These are phyloP conservation scores for Latrodectus geometricus DNA, from an alignment of 1,140 invertebrate genomes.

Conservation along the genomic window DNA sequence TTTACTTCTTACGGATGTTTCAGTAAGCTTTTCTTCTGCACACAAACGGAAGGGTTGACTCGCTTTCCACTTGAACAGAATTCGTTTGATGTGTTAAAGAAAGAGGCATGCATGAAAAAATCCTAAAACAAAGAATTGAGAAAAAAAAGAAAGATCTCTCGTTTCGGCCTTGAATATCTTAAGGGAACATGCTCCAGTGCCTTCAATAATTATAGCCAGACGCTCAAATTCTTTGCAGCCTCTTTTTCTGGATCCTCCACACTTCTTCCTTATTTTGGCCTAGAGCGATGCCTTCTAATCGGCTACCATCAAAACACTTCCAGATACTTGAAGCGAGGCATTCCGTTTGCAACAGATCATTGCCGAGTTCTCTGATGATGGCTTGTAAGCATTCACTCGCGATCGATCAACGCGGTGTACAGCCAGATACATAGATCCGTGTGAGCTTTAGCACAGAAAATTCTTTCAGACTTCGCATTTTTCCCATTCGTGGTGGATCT, in stretches of 20 bases:
- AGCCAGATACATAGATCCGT: too few species aligned
- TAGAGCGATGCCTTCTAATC: background rate
- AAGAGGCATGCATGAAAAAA: constrained; percentile 42
- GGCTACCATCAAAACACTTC: constrained; percentile 13
- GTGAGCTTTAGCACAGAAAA: too few species aligned
- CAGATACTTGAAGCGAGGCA: constrained; percentile 27
- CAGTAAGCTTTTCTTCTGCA: too few species aligned
- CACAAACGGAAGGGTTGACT: too few species aligned
- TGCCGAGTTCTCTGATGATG: too few species aligned
- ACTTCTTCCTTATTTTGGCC: constrained; percentile 35
- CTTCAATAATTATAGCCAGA: constrained; percentile 33
- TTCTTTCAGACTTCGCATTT: too few species aligned
- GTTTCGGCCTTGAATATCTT: constrained; percentile 28
- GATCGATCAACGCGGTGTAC: too few species aligned
- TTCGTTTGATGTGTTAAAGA: background rate
- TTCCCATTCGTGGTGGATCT: too few species aligned
- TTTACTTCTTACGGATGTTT: too few species aligned
- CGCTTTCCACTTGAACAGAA: too few species aligned
- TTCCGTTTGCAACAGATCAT: background rate
- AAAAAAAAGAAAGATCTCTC: background rate
- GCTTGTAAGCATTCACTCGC: too few species aligned
- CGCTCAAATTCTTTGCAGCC: constrained; percentile 36
- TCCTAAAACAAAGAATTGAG: constrained; percentile 41
- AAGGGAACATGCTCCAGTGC: constrained; percentile 28
- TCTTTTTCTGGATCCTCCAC: constrained; percentile 3